A percentile compares a stretch with the other conserved stretches of the same genome.
These are phyloP conservation scores for Venustaconcha ellipsiformis DNA, from an alignment of 1,140 invertebrate species.

Conservation along the genomic window DNA sequence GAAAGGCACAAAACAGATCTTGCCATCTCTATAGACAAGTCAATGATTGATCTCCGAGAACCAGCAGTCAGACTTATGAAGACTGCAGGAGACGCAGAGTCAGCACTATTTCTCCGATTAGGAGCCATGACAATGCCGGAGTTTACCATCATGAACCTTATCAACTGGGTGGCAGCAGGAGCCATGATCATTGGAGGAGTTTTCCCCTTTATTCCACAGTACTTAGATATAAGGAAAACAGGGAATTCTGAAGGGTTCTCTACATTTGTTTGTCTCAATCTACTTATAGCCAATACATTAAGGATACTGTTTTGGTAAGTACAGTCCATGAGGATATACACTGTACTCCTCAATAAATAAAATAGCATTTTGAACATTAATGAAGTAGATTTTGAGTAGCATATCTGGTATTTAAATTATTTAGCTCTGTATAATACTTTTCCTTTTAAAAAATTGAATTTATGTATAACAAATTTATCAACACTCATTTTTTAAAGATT, in stretches of 20 bases:
- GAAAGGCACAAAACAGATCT: too few relatives aligned
- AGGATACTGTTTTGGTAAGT: constrained; percentile 98
- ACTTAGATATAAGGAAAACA: constrained; percentile 89
- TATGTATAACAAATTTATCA: too few relatives aligned
- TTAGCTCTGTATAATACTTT: too few relatives aligned
- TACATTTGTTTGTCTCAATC: constrained; percentile 92
- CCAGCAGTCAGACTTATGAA: constrained; percentile 15
- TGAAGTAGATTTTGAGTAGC: too few relatives aligned
- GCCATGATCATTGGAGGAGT: constrained; percentile 93
- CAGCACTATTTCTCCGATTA: constrained; percentile 3
- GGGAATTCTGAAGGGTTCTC: constrained; percentile 96
- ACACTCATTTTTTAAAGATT: too few relatives aligned
- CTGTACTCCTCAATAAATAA: too few relatives aligned
- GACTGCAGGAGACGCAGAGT: constrained; percentile 5
- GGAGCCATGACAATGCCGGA: constrained; percentile 23
- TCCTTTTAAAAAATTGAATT: too few relatives aligned
- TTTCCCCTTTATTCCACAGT: constrained; percentile 92
- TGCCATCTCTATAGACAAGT: too few relatives aligned
- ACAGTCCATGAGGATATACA: too few relatives aligned
- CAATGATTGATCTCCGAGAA: constrained; percentile 22
- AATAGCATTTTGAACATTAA: too few relatives aligned
- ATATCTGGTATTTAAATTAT: too few relatives aligned
- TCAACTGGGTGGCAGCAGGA: constrained; percentile 39
- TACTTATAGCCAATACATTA: constrained; percentile 95
- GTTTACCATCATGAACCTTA: constrained; percentile 39